These are phyloP conservation scores for Eulemur coronatus DNA, from an alignment of 2,797 vertebrate genomes.

Conservation along the genomic window DNA sequence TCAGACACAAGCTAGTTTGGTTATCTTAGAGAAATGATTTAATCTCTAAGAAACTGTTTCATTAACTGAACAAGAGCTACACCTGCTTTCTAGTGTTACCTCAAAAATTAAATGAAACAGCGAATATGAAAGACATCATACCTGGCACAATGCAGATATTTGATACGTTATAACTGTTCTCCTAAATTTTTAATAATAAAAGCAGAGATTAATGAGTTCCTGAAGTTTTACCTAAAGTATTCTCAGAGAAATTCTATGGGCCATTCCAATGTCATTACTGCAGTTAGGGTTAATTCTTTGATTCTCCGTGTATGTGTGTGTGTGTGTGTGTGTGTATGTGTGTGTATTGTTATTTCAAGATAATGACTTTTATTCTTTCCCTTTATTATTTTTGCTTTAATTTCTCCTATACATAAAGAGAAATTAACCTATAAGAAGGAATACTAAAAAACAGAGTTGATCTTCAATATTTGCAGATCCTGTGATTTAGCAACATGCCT, in stretches of 20 bases:
- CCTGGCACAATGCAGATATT: neutral
- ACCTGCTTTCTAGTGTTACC: neutral
- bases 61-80: neutral
- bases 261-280: neutral
- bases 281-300: neutral
- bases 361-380: neutral
- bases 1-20: neutral
- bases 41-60: neutral
- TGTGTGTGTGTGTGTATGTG: too few species aligned
- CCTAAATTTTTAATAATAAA: neutral
- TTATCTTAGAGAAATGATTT: neutral
- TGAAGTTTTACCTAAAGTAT: neutral
- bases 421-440: neutral
- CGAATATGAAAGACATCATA: neutral
- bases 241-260: neutral
- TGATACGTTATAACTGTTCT: neutral
- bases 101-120: slow-evolving; percentile 3
- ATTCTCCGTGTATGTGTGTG: neutral
- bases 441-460: neutral
- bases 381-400: neutral
- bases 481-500: neutral
- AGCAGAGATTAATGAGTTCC: neutral
- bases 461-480: neutral
- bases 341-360: neutral
- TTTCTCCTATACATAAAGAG: neutral